A percentile compares a stretch with the other conserved stretches of the same genome.
phyloP scores from a whole-genome alignment of 1,140 invertebrate genomes.

The Nephila pilipes region DNA sequence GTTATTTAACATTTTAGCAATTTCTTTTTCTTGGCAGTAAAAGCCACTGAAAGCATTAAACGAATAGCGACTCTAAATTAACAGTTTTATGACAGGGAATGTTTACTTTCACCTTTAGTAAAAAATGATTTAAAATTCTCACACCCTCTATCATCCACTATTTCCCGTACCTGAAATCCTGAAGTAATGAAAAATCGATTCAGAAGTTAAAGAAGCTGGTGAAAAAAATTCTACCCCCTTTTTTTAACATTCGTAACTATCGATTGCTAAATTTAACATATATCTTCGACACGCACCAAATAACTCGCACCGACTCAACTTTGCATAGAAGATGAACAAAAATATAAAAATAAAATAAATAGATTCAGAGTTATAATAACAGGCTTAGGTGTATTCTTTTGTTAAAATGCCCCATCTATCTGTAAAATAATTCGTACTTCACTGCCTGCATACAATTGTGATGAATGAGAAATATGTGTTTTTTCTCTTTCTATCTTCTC shows the following conservation, averaged over 20 bases:
- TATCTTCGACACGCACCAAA: neutral
- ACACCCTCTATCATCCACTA: neutral
- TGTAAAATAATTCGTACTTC: neutral
- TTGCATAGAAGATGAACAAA: neutral
- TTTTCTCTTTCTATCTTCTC: too few species aligned
- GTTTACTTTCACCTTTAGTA: neutral
- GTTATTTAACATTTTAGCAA: too few species aligned
- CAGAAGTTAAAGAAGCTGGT: neutral
- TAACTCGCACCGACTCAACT: neutral
- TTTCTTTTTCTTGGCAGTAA: too few species aligned
- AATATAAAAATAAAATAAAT: slow-evolving; percentile 38
- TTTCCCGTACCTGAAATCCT: neutral
- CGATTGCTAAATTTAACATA: slow-evolving; percentile 4
- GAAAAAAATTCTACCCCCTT: neutral
- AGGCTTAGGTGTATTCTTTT: neutral
- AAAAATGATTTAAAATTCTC: neutral
- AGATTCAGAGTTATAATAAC: slow-evolving; percentile 51
- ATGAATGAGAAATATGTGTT: neutral
- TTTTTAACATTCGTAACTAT: neutral
- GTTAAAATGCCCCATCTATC: neutral
- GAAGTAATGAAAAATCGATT: slow-evolving; percentile 46
- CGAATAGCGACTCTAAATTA: neutral
- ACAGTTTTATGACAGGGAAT: neutral
- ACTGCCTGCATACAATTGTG: neutral
- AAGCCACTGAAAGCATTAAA: too few species aligned